Evolutionary conservation across 2,113 vertebrate genomes (phyloP), one percentile per base, ranked within the genome.

Genomic region (Thymallus thymallus): DNA sequence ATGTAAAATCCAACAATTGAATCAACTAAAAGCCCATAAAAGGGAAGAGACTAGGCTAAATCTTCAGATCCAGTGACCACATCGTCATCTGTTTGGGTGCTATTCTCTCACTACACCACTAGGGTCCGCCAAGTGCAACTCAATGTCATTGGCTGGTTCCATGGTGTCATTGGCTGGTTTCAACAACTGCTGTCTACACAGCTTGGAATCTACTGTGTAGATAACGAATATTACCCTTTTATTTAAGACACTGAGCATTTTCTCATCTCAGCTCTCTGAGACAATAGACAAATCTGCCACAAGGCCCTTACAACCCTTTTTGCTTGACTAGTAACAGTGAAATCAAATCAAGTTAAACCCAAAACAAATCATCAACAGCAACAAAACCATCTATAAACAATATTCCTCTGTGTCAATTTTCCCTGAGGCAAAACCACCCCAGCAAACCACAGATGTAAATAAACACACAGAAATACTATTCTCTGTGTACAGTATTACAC

Each of bases 361-460:
- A 76, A 35, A 77, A 41, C 16, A 55, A 16, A n/a, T n/a, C n/a
- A n/a, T n/a, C n/a, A n/a, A 14, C 35, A 41, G 2, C 5, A 76
- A 24, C 51, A 55, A 22, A 60, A 58, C 56, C 12, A 23, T 60
- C 6, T 60, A 20, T 20, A 66, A 66, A 35, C 56, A 2, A 1
- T 77, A 13, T 73, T 18, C 60, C 10, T 13, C 13, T 77, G 30
- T 58, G 65, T 66, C 66, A 5, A 3, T 70, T 80, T 29, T 83
- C 74, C 83, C 84, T 88, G 80, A 88, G 79, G 67, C 4, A n/a
- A n/a, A n/a, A n/a, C 26, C 26, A n/a, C 26, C 26, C 26, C 26
- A 26, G 26, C 26, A 26, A 26, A 32, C 3, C 23, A 24, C 62
- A 56, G 18, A 72, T 6, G 69, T 51, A 66, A 81, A 74, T 68